Conservation (phyloP, 2,888 invertebrate species). For the Alitta virens region DNA sequence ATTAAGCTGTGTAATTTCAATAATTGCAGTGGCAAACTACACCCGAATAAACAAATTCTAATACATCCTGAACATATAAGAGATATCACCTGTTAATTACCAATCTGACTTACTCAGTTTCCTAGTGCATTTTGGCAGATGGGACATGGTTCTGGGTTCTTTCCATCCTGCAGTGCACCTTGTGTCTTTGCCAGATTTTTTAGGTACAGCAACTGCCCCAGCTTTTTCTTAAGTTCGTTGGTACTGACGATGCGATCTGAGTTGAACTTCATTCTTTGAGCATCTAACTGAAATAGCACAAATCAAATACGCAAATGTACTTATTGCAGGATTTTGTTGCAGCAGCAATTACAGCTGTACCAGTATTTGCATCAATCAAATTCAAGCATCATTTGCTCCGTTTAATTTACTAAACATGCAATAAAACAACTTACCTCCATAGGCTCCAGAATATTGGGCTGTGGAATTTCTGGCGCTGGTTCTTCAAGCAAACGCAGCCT, state of each 20-base stretch:
- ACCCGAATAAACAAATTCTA: too few species aligned
- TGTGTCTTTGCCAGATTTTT: slow-evolving; percentile 64
- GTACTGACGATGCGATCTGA: slow-evolving; percentile 44
- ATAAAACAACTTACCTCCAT: slow-evolving; percentile 8
- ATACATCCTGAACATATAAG: too few species aligned
- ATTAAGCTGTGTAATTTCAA: too few species aligned
- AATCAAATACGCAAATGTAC: too few species aligned
- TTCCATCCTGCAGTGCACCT: slow-evolving; percentile 55
- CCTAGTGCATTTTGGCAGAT: slow-evolving; percentile 67
- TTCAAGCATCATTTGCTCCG: too few species aligned
- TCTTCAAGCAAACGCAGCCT: slow-evolving; percentile 59
- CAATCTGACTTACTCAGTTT: too few species aligned
- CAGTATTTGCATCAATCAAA: too few species aligned
- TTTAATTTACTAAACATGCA: too few species aligned
- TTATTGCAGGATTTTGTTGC: too few species aligned
- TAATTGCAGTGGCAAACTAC: too few species aligned
- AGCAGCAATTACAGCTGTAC: too few species aligned
- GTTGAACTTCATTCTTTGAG: slow-evolving; percentile 40
- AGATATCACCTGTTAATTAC: too few species aligned
- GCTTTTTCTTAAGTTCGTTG: slow-evolving; percentile 60
- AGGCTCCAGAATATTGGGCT: slow-evolving; percentile 33
- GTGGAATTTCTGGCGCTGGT: slow-evolving; percentile 39
- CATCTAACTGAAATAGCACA: slow-evolving; percentile 43
- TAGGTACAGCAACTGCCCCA: slow-evolving; percentile 69
- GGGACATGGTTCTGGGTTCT: slow-evolving; percentile 68